These are phyloP conservation scores for Phalacrocorax carbo DNA, from an alignment of 2,113 vertebrate species.

Conservation along the genomic window DNA sequence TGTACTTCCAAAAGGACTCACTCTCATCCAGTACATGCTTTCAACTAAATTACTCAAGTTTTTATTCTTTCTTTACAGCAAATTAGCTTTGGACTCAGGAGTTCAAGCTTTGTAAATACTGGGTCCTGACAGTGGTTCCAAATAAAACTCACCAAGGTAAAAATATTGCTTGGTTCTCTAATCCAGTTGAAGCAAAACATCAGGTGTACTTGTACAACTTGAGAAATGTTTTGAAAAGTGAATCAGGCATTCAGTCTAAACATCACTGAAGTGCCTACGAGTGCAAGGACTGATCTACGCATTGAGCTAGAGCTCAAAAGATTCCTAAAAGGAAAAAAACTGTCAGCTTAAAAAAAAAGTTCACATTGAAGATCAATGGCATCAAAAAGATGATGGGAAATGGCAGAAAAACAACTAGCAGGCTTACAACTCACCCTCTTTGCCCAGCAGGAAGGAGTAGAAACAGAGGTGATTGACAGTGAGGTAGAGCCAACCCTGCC, in stretches of 20 bases:
- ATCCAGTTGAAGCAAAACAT: not conserved
- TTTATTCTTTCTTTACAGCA: not conserved
- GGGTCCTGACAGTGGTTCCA: not conserved
- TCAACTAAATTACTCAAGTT: not conserved
- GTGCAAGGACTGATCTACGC: not conserved
- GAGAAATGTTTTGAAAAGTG: not conserved
- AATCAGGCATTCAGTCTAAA: not conserved
- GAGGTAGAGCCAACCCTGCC: constrained; percentile 97
- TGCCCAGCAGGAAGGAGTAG: constrained; percentile 96
- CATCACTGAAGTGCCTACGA: not conserved
- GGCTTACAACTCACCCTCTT: constrained; percentile 83
- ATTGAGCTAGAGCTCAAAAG: not conserved
- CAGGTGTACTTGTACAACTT: not conserved
- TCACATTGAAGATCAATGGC: not conserved
- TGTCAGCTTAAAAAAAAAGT: not conserved
- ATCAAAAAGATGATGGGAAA: not conserved
- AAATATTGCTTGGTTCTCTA: not conserved
- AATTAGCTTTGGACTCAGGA: not conserved
- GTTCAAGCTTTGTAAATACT: not conserved
- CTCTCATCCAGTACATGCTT: not conserved
- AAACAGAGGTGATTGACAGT: constrained; percentile 96
- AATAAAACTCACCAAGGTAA: not conserved
- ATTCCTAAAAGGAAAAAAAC: not conserved
- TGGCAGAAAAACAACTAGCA: not conserved
- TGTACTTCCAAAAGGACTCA: not conserved